phyloP scores from a whole-genome alignment of 2,797 vertebrate species.

The Dallia pectoralis region DNA sequence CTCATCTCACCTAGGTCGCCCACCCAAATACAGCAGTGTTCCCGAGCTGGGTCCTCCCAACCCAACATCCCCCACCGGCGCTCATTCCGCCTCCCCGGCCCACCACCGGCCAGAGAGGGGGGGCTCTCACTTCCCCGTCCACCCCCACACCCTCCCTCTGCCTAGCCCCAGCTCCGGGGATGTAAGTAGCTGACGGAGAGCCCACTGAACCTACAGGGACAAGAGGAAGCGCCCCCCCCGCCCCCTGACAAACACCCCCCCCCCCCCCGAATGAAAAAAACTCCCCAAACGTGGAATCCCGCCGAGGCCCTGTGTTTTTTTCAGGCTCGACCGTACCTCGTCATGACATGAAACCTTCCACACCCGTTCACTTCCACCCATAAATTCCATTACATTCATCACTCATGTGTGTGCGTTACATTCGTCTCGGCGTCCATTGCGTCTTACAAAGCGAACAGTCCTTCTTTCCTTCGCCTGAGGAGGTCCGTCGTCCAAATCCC shows the following conservation, averaged over 20 bases:
- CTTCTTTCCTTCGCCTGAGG: background rate
- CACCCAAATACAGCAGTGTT: slow-evolving; percentile 88
- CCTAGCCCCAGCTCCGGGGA: slow-evolving; percentile 86
- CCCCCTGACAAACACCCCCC: too few species aligned
- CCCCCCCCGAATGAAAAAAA: background rate
- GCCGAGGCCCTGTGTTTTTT: slow-evolving; percentile 4
- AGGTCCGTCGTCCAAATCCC: too few species aligned
- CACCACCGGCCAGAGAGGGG: slow-evolving; percentile 84
- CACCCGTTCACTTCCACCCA: background rate
- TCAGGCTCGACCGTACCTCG: background rate
- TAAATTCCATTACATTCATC: slow-evolving; percentile 12
- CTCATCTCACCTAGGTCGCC: slow-evolving; percentile 83
- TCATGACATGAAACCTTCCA: slow-evolving; percentile 2
- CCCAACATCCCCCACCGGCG: slow-evolving; percentile 82
- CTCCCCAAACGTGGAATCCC: background rate
- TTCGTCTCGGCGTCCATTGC: slow-evolving; percentile 19
- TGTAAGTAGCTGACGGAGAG: slow-evolving; percentile 81
- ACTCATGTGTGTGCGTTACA: background rate
- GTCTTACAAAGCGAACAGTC: slow-evolving; percentile 41
- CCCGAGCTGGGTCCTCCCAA: slow-evolving; percentile 82
- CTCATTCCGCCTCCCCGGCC: slow-evolving; percentile 82
- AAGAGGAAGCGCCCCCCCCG: slow-evolving; percentile 26
- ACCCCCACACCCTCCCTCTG: slow-evolving; percentile 85
- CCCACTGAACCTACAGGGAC: slow-evolving; percentile 34
- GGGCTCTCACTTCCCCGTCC: slow-evolving; percentile 81